phyloP scores from a whole-genome alignment of 2,888 invertebrate genomes.

The Toxonevra muliebris region DNA sequence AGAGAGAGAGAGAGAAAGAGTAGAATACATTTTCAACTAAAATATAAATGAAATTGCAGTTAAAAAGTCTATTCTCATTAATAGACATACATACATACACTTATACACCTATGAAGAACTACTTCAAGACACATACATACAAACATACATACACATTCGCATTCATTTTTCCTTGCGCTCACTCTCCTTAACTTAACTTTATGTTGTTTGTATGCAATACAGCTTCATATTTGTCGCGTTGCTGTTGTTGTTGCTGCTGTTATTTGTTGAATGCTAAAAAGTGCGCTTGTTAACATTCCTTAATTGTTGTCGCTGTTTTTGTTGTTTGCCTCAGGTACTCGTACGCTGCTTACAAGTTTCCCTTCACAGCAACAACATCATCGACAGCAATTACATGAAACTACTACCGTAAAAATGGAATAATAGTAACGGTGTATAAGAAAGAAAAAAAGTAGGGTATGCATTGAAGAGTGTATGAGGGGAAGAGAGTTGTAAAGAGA shows the following conservation, averaged over 20 bases:
- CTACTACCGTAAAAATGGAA: no score
- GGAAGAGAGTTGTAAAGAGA: no score
- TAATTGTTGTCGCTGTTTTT: slow-evolving; percentile 31
- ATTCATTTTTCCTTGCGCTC: not conserved
- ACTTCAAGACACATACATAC: slow-evolving; percentile 28
- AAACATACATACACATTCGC: not conserved
- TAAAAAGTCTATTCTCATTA: no score
- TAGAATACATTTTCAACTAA: no score
- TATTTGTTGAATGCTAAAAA: slow-evolving; percentile 21
- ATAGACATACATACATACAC: not conserved
- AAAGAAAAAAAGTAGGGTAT: no score
- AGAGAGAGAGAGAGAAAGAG: no score
- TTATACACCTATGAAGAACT: slow-evolving; percentile 22
- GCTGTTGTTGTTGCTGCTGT: slow-evolving; percentile 4
- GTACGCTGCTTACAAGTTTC: not conserved
- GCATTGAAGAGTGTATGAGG: no score
- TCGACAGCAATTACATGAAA: not conserved
- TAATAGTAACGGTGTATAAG: no score
- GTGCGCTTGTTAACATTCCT: slow-evolving; percentile 36
- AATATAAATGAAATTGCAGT: no score
- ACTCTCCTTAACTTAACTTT: not conserved
- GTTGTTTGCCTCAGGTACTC: not conserved
- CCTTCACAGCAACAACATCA: slow-evolving; percentile 8
- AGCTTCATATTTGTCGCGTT: not conserved
- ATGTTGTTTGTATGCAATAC: no score